Conservation (phyloP, 2,888 invertebrate genomes). For the Phaedon cochleariae region DNA sequence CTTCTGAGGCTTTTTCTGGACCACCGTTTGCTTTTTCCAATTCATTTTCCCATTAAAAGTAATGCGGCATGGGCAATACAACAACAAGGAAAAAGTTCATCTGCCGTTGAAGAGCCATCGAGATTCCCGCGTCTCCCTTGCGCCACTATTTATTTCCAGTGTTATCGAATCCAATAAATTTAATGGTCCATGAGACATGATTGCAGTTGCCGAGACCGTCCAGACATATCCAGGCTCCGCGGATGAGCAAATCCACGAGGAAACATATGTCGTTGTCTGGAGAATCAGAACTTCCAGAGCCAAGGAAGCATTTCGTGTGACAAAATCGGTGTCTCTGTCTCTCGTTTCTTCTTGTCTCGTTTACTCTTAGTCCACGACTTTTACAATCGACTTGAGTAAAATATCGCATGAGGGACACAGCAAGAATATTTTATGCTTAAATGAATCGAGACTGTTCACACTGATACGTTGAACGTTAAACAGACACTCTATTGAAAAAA, state of each 20-base stretch:
- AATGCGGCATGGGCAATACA: constrained; percentile 4
- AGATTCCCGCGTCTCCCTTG: not conserved
- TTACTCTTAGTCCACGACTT: not conserved
- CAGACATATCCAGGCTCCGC: constrained; percentile 12
- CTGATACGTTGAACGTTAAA: no score
- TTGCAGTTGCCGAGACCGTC: constrained; percentile 31
- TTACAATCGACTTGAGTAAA: not conserved
- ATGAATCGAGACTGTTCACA: no score
- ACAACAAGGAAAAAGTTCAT: constrained; percentile 16
- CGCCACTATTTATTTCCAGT: constrained; percentile 31
- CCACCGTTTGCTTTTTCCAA: not conserved
- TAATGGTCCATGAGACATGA: constrained; percentile 49
- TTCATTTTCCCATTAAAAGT: constrained; percentile 10
- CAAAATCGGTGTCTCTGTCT: not conserved
- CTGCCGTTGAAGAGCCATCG: constrained; percentile 4
- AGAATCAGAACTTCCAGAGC: constrained; percentile 21
- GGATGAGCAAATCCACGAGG: constrained; percentile 31
- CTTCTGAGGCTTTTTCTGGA: not conserved
- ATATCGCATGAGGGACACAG: not conserved
- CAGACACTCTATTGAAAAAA: no score
- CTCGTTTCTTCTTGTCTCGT: not conserved
- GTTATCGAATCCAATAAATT: constrained; percentile 50
- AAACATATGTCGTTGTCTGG: constrained; percentile 30
- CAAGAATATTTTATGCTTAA: no score
- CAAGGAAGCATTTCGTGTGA: not conserved